Conservation (phyloP, 2,888 invertebrate genomes). For the Polyommatus icarus region DNA sequence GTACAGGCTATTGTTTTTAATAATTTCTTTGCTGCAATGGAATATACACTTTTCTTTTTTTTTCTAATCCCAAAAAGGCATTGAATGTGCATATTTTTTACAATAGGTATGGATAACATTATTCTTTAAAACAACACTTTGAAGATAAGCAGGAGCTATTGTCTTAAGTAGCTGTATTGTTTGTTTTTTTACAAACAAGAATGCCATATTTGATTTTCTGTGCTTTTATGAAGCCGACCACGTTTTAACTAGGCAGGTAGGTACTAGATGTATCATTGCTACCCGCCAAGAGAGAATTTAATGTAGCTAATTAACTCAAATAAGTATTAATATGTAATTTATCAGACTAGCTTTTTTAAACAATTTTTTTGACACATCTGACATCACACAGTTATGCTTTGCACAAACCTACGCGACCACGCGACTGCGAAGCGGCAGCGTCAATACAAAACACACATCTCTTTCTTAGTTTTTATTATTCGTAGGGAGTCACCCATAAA, state of each 20-base stretch:
- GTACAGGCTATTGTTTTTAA: neutral
- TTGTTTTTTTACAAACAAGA: neutral
- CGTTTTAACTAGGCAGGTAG: neutral
- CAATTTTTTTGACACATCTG: too few relatives aligned
- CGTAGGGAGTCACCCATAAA: too few relatives aligned
- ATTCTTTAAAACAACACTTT: neutral
- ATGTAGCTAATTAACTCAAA: too few relatives aligned
- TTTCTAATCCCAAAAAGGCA: neutral
- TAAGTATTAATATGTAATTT: too few relatives aligned
- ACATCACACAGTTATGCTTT: too few relatives aligned
- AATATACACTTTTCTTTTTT: slow-evolving; percentile 5
- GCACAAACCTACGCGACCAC: too few relatives aligned
- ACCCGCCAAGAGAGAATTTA: too few relatives aligned
- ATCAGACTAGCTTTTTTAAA: too few relatives aligned
- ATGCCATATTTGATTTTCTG: neutral
- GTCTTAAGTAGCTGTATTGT: neutral
- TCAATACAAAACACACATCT: too few relatives aligned
- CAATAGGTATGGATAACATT: neutral
- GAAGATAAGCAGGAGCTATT: slow-evolving; percentile 19
- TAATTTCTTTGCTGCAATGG: neutral
- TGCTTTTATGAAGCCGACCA: neutral
- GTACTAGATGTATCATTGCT: neutral
- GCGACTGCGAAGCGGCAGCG: too few relatives aligned
- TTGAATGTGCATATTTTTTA: slow-evolving; percentile 5
- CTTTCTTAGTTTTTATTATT: too few relatives aligned